Percentiles rank a stretch among this genome's conserved stretches.
Evolutionary conservation across 2,113 vertebrate species (phyloP).

Genomic region (Megaptera novaeangliae): DNA sequence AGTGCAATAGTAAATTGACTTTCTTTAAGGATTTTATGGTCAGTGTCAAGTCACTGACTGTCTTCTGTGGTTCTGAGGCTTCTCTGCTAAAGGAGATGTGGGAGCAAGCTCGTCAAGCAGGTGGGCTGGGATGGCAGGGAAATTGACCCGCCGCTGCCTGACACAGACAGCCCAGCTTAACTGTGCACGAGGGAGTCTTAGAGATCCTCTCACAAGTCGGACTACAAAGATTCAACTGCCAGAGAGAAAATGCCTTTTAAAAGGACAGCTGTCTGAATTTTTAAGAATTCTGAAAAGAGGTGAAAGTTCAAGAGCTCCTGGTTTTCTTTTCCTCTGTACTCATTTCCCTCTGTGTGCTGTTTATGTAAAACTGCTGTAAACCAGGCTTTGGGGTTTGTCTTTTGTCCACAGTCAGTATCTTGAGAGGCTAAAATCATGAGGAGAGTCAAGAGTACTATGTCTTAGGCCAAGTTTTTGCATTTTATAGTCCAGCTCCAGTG

Average conservation of each 20-base stretch:
- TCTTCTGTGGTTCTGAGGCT: background rate
- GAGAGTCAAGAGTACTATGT: background rate
- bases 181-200: background rate
- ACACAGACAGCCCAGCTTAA: background rate
- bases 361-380: background rate
- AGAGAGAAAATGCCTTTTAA: background rate
- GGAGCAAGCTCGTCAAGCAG: background rate
- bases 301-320: background rate
- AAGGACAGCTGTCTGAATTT: background rate
- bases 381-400: background rate
- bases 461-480: background rate
- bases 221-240: background rate
- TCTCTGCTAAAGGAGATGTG: background rate
- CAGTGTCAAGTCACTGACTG: background rate
- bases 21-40: background rate
- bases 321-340: background rate
- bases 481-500: background rate
- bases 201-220: background rate
- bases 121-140: background rate
- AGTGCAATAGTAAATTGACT: background rate
- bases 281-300: background rate
- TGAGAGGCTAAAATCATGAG: background rate
- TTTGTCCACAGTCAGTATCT: background rate
- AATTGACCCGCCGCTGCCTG: too few species aligned
- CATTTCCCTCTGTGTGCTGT: background rate